Evolutionary conservation across 2,888 invertebrate species (phyloP).

Genomic region (Dynastes grantii): DNA sequence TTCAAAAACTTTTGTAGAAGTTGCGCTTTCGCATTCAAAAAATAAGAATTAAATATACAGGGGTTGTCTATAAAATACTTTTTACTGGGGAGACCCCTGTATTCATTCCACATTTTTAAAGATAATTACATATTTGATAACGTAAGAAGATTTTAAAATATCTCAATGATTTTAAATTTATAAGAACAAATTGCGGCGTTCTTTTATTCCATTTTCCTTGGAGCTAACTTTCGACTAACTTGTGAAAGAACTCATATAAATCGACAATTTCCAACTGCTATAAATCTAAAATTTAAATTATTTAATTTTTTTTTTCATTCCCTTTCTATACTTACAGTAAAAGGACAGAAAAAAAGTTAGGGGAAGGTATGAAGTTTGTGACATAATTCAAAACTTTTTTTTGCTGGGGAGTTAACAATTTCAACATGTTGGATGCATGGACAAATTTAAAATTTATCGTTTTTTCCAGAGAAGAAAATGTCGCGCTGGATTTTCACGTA

Average conservation of each 20-base stretch:
- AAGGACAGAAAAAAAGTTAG: constrained; percentile 17
- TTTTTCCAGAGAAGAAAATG: too few species aligned
- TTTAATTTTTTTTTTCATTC: constrained; percentile 25
- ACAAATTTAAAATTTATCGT: too few species aligned
- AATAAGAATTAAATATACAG: too few species aligned
- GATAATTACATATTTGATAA: neutral
- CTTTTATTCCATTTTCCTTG: neutral
- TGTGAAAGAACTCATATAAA: constrained; percentile 28
- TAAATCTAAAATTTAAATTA: constrained; percentile 42
- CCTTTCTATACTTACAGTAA: neutral
- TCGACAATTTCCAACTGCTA: constrained; percentile 32
- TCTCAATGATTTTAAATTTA: constrained; percentile 16
- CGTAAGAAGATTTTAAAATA: neutral
- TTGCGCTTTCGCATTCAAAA: neutral
- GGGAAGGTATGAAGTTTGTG: neutral
- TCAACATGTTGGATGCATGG: constrained; percentile 1
- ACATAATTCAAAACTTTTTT: constrained; percentile 36
- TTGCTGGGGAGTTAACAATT: neutral
- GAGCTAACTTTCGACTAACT: constrained; percentile 17
- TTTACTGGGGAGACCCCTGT: too few species aligned
- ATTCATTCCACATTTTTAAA: neutral
- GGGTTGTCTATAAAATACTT: too few species aligned
- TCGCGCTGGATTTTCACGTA: too few species aligned
- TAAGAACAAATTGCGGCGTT: constrained; percentile 21
- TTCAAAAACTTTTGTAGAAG: constrained; percentile 50